phyloP scores from a whole-genome alignment of 2,888 invertebrate genomes.

The Drosophila anomelani region DNA sequence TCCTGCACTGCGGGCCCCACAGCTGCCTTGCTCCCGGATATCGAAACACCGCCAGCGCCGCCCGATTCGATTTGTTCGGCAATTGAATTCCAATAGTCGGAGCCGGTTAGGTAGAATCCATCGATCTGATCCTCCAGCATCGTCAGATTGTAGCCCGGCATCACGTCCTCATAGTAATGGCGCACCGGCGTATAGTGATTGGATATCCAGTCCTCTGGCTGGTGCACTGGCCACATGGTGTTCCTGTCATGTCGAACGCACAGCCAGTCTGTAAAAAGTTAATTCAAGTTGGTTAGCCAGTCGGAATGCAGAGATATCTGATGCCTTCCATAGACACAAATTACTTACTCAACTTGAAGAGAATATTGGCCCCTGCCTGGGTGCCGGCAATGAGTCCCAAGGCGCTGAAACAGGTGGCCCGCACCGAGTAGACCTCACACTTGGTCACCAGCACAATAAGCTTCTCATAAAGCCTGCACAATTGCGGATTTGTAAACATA shows the following conservation, averaged over 20 bases:
- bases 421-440: constrained; percentile 93
- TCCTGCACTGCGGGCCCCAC: constrained; percentile 56
- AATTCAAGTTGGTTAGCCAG: not conserved
- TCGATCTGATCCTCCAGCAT: constrained; percentile 84
- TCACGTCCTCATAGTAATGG: constrained; percentile 84
- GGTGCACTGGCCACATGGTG: constrained; percentile 91
- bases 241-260: constrained; percentile 91
- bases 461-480: constrained; percentile 82
- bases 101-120: constrained; percentile 82
- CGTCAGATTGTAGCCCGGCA: constrained; percentile 83
- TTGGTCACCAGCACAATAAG: constrained; percentile 90
- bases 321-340: not conserved
- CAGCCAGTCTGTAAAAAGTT: constrained; percentile 87
- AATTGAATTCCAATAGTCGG: constrained; percentile 82
- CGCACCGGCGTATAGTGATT: constrained; percentile 84
- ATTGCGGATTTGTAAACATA: not conserved
- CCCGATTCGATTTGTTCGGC: constrained; percentile 17
- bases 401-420: constrained; percentile 95
- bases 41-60: constrained; percentile 57
- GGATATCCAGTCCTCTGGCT: constrained; percentile 87
- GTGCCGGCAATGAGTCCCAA: constrained; percentile 93
- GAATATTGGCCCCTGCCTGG: constrained; percentile 91
- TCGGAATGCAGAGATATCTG: not conserved
- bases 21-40: constrained; percentile 18
- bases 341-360: constrained; percentile 88